These are phyloP conservation scores for Anthoscopus minutus DNA, from an alignment of 2,113 vertebrate genomes.

Conservation along the genomic window DNA sequence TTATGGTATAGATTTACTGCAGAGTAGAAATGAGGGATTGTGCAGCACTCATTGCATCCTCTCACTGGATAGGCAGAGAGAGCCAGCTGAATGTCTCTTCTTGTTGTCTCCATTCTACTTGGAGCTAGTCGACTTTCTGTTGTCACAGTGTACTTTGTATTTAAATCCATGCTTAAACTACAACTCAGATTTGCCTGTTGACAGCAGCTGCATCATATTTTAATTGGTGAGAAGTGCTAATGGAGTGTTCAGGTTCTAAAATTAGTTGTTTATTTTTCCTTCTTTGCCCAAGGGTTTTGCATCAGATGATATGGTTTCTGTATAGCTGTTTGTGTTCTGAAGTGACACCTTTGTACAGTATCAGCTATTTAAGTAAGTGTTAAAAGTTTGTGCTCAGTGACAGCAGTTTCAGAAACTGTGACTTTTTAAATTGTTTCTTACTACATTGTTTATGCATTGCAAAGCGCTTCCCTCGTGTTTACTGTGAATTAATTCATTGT, in stretches of 20 bases:
- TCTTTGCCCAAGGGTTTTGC: constrained; percentile 75
- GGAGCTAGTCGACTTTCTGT: background rate
- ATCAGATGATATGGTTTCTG: constrained; percentile 62
- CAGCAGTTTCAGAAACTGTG: constrained; percentile 55
- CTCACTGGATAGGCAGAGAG: background rate
- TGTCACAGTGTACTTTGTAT: background rate
- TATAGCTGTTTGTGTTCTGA: constrained; percentile 62
- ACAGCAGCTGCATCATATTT: constrained; percentile 71
- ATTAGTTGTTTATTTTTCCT: constrained; percentile 73
- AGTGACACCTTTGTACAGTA: constrained; percentile 64
- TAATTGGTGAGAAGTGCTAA: constrained; percentile 67
- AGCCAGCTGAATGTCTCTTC: background rate
- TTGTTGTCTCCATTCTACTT: background rate
- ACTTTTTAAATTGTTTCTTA: constrained; percentile 55
- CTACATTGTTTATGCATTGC: constrained; percentile 56
- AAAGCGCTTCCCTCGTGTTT: constrained; percentile 56
- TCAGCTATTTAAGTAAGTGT: constrained; percentile 69
- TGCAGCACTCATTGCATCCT: background rate
- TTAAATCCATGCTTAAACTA: constrained; percentile 6
- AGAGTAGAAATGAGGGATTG: background rate
- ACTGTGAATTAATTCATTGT: constrained; percentile 64
- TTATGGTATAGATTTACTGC: background rate
- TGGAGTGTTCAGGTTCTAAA: constrained; percentile 67
- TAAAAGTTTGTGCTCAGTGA: constrained; percentile 47
- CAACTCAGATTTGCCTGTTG: constrained; percentile 49